A percentile compares a stretch with the other conserved stretches of the same genome.
Conservation (phyloP, 1,140 invertebrate genomes). For the Philotrypesis tridentata region DNA sequence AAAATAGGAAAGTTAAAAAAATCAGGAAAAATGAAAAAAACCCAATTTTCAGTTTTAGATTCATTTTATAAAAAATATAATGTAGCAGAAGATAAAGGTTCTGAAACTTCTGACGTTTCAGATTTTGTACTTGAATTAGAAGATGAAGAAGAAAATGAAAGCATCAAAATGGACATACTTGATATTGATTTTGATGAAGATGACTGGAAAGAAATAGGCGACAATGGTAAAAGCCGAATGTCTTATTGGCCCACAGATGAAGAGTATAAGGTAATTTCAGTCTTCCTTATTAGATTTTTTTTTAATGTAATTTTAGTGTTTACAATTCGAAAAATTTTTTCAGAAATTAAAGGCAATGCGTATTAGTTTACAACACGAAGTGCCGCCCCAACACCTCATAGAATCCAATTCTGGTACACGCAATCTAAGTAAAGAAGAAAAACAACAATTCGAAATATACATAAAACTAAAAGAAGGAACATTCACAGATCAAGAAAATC, state of each 20-base stretch:
- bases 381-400: slow-evolving; percentile 59
- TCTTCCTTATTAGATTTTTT: not conserved
- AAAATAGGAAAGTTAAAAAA: not conserved
- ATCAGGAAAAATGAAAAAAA: not conserved
- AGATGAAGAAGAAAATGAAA: not conserved
- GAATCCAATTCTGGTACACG: slow-evolving; percentile 58
- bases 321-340: not conserved
- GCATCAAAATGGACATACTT: not conserved
- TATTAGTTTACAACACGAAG: slow-evolving; percentile 51
- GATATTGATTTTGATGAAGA: not conserved
- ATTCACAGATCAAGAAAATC: slow-evolving; percentile 55
- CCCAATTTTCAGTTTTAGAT: not conserved
- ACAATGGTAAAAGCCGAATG: not conserved
- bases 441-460: slow-evolving; percentile 53
- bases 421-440: slow-evolving; percentile 43
- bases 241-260: slow-evolving; percentile 12
- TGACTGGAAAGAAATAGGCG: not conserved
- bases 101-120: not conserved
- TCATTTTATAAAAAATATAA: not conserved
- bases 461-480: slow-evolving; percentile 51
- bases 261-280: slow-evolving; percentile 17
- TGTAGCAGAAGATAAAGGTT: not conserved
- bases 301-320: not conserved
- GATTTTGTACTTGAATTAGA: not conserved
- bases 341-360: slow-evolving; percentile 46